These are phyloP conservation scores for Stigmatopora nigra DNA, from an alignment of 2,113 vertebrate species.

Conservation along the genomic window DNA sequence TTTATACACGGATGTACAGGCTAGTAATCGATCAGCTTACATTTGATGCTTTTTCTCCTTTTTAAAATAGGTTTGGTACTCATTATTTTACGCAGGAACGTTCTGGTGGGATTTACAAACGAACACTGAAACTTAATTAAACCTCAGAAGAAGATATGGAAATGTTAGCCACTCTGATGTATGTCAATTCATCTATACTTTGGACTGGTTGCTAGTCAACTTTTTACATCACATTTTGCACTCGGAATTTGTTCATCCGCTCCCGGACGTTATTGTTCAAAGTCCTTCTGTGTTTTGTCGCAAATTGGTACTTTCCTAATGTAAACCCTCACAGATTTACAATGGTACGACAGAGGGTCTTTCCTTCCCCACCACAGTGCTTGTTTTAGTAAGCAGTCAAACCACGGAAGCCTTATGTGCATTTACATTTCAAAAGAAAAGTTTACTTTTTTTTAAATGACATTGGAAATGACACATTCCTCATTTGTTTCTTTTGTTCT, in stretches of 20 bases:
- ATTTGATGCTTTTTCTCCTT: neutral
- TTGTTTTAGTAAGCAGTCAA: neutral
- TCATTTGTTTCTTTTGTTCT: neutral
- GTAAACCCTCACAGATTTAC: neutral
- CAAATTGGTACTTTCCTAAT: neutral
- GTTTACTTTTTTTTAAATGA: neutral
- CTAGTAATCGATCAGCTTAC: constrained; percentile 27
- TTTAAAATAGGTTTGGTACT: neutral
- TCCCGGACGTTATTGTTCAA: neutral
- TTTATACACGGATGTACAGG: constrained; percentile 41
- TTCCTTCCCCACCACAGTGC: neutral
- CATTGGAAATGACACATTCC: neutral
- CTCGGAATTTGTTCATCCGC: neutral
- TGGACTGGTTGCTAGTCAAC: too few species aligned
- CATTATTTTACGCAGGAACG: neutral
- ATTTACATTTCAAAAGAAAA: neutral
- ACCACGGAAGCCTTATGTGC: neutral
- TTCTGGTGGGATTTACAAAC: neutral
- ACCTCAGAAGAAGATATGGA: too few species aligned
- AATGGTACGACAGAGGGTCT: neutral
- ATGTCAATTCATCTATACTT: too few species aligned
- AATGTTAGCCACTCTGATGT: too few species aligned
- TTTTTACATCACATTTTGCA: neutral
- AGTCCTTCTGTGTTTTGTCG: neutral
- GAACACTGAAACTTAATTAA: neutral